These are phyloP conservation scores for Perca fluviatilis DNA, from an alignment of 2,113 vertebrate species.

Conservation along the genomic window DNA sequence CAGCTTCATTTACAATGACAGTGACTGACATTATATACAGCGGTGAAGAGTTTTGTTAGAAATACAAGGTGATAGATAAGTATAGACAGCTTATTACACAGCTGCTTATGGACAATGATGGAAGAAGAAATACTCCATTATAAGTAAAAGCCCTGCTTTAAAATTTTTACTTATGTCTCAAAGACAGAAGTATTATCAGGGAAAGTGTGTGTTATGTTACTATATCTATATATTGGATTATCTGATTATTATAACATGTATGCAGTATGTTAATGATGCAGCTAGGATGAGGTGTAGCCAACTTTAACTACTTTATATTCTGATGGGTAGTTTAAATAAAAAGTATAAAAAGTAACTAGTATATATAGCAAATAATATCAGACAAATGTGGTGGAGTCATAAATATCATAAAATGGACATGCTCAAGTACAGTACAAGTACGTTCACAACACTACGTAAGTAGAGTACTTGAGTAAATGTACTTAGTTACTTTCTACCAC, in stretches of 20 bases:
- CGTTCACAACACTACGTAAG: too few relatives aligned
- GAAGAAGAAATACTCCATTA: neutral
- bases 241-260: too few relatives aligned
- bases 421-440: too few relatives aligned
- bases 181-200: neutral
- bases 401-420: neutral
- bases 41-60: neutral
- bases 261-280: neutral
- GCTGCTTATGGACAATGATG: neutral
- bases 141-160: neutral
- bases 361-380: too few relatives aligned
- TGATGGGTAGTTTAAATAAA: neutral
- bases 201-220: neutral
- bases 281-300: neutral
- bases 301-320: neutral
- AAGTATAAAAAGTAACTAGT: neutral
- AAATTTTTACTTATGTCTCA: neutral
- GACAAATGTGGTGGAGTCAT: too few relatives aligned
- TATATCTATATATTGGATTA: too few relatives aligned
- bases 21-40: neutral
- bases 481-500: too few relatives aligned
- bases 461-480: too few relatives aligned
- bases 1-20: conserved; percentile 6
- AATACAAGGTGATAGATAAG: neutral
- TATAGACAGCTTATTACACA: neutral